Percentiles rank a stretch among this genome's conserved stretches.
Conservation (phyloP, 2,888 invertebrate genomes). For the Therioaphis trifolii region DNA sequence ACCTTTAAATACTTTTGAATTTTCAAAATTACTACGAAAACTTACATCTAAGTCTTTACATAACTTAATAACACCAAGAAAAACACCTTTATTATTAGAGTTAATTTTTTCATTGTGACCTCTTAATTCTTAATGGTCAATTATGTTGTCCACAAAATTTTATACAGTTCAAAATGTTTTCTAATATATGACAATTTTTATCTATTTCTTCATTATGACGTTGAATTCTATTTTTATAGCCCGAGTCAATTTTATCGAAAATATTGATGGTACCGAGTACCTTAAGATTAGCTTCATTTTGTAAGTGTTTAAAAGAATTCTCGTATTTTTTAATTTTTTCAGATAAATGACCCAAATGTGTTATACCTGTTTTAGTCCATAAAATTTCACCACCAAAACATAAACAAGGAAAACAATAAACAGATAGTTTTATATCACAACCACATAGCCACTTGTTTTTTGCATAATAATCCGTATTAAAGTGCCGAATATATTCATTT, state of each 20-base stretch:
- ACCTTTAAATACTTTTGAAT: slow-evolving; percentile 19
- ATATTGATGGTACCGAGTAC: slow-evolving; percentile 7
- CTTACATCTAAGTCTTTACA: not conserved
- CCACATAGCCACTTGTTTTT: slow-evolving; percentile 16
- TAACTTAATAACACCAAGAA: slow-evolving; percentile 2
- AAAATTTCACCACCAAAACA: slow-evolving; percentile 18
- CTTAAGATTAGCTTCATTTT: not conserved
- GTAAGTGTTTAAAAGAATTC: too few species aligned
- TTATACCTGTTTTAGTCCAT: slow-evolving; percentile 3
- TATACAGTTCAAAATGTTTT: slow-evolving; percentile 10
- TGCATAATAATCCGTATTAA: slow-evolving; percentile 3
- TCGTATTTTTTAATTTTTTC: not conserved
- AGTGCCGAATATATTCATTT: slow-evolving; percentile 20
- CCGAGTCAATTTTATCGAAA: slow-evolving; percentile 5
- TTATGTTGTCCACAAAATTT: slow-evolving; percentile 14
- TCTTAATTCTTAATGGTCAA: slow-evolving; percentile 23
- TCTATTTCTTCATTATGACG: slow-evolving; percentile 12
- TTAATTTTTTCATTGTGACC: slow-evolving; percentile 22
- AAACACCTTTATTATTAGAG: slow-evolving; percentile 24
- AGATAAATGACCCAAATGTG: slow-evolving; percentile 2
- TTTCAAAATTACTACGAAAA: slow-evolving; percentile 16
- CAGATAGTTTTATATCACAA: slow-evolving; percentile 20
- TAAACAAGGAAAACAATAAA: slow-evolving; percentile 22
- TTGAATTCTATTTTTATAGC: slow-evolving; percentile 8
- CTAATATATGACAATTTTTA: not conserved